Percentiles rank a stretch among this genome's conserved stretches.
Evolutionary conservation across 2,113 vertebrate species (phyloP).

Genomic region (Alexandromys fortis): DNA sequence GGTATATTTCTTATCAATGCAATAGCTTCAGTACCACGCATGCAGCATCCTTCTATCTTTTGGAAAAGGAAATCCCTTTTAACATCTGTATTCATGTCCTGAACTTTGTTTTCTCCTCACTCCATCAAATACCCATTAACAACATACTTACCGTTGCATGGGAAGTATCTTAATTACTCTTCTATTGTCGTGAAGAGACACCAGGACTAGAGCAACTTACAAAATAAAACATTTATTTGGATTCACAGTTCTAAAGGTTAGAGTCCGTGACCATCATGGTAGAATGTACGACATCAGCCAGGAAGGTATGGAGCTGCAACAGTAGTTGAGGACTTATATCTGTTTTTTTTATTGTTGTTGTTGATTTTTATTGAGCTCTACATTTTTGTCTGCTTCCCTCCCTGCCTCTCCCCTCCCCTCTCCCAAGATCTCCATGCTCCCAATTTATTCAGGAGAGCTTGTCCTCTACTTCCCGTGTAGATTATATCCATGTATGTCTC

Average conservation of each 20-base stretch:
- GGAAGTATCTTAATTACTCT: background rate
- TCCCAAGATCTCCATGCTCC: no score
- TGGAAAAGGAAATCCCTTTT: background rate
- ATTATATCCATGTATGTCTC: no score
- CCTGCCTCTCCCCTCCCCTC: no score
- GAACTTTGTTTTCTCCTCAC: background rate
- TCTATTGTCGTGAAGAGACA: background rate
- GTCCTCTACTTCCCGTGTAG: no score
- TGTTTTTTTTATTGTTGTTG: no score
- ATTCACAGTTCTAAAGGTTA: background rate
- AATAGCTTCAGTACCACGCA: background rate
- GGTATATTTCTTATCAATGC: background rate
- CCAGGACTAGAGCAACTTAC: background rate
- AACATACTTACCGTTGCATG: background rate
- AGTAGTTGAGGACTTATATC: background rate
- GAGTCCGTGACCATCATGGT: background rate
- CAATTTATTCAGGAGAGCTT: no score
- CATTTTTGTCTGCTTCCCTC: no score
- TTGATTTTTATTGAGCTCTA: no score
- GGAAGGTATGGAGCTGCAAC: background rate
- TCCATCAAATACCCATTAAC: conserved; percentile 6
- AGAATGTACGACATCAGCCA: background rate
- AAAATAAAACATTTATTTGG: background rate
- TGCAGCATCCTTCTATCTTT: background rate
- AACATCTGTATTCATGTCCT: background rate